Base-by-base conservation (phyloP, 2,113 vertebrate genomes). In the Procavia capensis region DNA sequence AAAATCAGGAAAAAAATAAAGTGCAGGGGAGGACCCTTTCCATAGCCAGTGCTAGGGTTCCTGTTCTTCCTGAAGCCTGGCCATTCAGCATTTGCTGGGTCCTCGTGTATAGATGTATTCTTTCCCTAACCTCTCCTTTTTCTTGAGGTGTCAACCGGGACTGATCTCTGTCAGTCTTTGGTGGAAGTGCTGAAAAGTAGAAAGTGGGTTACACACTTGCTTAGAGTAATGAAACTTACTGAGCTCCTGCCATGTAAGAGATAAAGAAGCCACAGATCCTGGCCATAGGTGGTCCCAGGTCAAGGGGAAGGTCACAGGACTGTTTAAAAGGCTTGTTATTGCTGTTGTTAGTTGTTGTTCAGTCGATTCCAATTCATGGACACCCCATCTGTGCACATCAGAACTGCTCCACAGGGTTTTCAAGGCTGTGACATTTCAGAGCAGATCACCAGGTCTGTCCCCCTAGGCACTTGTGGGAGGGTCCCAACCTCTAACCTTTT, bases 41-140 rank as follows among this genome's bases (percentile, higher is more conserved):
- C 27, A 3, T 8, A 16, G 41, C 19, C 9, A 10, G n/a, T 14
- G 47, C 47, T 13, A 0, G 0, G n/a, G 36, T 2, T 34, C 31
- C 63, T 20, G 24, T 5, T 34, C 34, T 36, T 16, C 27, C 43
- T 0, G 16, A 9, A 72, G 68, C 64, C 66, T 41, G 68, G 47
- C 0, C 9, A 24, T 4, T 66, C 2, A 1, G n/a, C 0, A 5
- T 8, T 0, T 9, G 39, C 45, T 24, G 66, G 59, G 17, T 39
- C 89, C 76, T 50, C 14, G 0, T 0, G 14, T 6, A 0, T 0
- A 1, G 5, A 14, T 17, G 0, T 5, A 2, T 24, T 17, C 64
- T 68, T 81, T 19, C 80, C 45, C 6, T 5, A 36, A 34, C 7
- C 7, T 24, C 31, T 34, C 50, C 50, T 76, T 41, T n/a, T 41